Evolutionary conservation across 2,797 vertebrate species (phyloP), one percentile per base, ranked within the genome.

Genomic region (Enteromius trimaculatus): DNA sequence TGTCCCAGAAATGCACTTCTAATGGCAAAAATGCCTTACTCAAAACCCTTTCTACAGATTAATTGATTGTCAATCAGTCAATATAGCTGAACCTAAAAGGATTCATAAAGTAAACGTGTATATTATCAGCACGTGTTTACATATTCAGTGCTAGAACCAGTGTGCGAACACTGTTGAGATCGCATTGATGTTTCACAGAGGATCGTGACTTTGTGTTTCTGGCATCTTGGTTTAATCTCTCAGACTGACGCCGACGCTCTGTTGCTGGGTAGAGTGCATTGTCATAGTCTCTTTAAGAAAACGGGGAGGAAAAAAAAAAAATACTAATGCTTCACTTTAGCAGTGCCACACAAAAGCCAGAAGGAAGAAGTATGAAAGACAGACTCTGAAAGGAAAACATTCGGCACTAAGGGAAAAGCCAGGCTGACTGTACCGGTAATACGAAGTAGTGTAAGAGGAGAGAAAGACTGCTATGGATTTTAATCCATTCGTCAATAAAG

Each of bases 401-500:
- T 77, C 58, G 23, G 77, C 42, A 84, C 77, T 91, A 86, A 85
- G 44, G 84, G 83, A 74, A 86, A 88, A 79, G 86, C 87, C 87
- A 87, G 87, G 88, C 85, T 77, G 85, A 94, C 92, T 94, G 92
- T 95, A 94, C 93, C 91, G 92, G 92, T 92, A 90, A 87, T 84
- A 81, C 82, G 92, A 91, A 92, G 92, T 92, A 89, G 91, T 92
- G 92, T 87, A 82, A 85, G 83, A 82, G 80, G 69, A 83, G 85
- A 84, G 71, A 81, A 68, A 81, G 77, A 85, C 85, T 88, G 93
- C 92, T 93, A 93, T 90, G 93, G 91, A 93, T 94, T 96, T 92
- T 92, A 90, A 94, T 93, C 91, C 92, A 82, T 92, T 92, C 90
- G 90, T 94, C 94, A 89, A 94, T 95, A 96, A 96, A 95, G 90